These are phyloP conservation scores for Herminia tarsipennalis DNA, from an alignment of 2,888 invertebrate species.

Conservation along the genomic window DNA sequence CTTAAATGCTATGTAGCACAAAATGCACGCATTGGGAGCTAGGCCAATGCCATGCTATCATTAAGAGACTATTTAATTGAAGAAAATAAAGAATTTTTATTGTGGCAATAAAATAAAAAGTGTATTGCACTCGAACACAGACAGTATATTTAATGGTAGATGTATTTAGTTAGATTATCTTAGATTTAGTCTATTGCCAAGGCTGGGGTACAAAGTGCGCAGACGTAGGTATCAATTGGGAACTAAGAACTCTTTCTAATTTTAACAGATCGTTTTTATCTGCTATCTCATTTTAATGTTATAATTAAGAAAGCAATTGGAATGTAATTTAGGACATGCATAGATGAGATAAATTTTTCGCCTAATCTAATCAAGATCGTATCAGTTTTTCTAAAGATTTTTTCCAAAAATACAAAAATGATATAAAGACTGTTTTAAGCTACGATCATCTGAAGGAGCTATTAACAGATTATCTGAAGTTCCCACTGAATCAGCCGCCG, in stretches of 20 bases:
- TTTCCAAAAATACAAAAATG: neutral
- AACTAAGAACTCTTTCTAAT: too few relatives aligned
- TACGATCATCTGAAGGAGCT: neutral
- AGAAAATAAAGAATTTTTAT: conserved; percentile 17
- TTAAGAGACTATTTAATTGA: conserved; percentile 11
- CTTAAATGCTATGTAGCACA: conserved; percentile 1
- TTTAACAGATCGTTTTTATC: neutral
- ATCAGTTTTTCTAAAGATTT: too few relatives aligned
- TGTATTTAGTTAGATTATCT: conserved; percentile 8
- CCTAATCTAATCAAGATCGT: too few relatives aligned
- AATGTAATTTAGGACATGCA: too few relatives aligned
- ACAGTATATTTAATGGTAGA: conserved; percentile 5
- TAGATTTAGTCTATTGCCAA: conserved; percentile 9
- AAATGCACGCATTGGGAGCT: conserved; percentile 24
- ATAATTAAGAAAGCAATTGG: neutral
- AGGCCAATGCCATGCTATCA: conserved; percentile 11
- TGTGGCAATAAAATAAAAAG: conserved; percentile 16
- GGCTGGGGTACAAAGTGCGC: too few relatives aligned
- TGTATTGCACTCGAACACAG: conserved; percentile 7
- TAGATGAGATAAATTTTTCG: too few relatives aligned
- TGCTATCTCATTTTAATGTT: neutral
- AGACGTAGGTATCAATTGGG: too few relatives aligned
- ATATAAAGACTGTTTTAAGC: neutral
- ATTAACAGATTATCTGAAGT: conserved; percentile 19
- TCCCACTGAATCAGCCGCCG: conserved; percentile 19